Base-by-base conservation (phyloP, 2,113 vertebrate genomes). In the Apteryx owenii region DNA sequence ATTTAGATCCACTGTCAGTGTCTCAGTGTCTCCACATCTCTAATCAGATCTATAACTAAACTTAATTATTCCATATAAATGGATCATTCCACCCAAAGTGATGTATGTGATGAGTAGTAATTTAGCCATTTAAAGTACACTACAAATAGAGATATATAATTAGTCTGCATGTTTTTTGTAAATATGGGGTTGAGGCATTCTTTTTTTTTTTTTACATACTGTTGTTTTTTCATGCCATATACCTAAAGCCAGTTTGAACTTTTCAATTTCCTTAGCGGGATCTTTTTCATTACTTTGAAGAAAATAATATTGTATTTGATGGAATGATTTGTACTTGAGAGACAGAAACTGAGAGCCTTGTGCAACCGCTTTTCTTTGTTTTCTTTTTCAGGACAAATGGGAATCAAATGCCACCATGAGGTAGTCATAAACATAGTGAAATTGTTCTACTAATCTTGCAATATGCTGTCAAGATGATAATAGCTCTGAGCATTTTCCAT, bases 321-420 rank as follows among this genome's bases (percentile, higher is more conserved):
- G 81, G 13, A 92, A 89, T 75, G 60, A 84, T 89, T 89, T 64
- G 12, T 89, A 12, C 28, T 92, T 89, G 77, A 89, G 62, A 93
- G 81, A 75, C 65, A 86, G 69, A 95, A 89, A 87, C 80, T 65
- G 73, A 89, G 73, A 85, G 28, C 2, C 8, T 69, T 76, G 56
- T 38, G 25, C 53, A 93, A 88, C 81, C 50, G 72, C 48, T 91
- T 95, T 92, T 89, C 84, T 92, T 93, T 93, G n/a, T 87, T 94
- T 94, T 87, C 66, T 93, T 94, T 96, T 96, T 94, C 91, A 94
- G 53, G 75, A 93, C 78, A 88, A 96, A 93, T 95, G 81, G 65
- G 78, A 96, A 95, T 96, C 85, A 96, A 93, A 89, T 72, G 38
- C 81, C 78, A 76, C 78, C 84, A 85, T 78, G 81, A 96, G 51